Evolutionary conservation across 2,113 vertebrate species (phyloP).

Genomic region (Tragelaphus imberbis): DNA sequence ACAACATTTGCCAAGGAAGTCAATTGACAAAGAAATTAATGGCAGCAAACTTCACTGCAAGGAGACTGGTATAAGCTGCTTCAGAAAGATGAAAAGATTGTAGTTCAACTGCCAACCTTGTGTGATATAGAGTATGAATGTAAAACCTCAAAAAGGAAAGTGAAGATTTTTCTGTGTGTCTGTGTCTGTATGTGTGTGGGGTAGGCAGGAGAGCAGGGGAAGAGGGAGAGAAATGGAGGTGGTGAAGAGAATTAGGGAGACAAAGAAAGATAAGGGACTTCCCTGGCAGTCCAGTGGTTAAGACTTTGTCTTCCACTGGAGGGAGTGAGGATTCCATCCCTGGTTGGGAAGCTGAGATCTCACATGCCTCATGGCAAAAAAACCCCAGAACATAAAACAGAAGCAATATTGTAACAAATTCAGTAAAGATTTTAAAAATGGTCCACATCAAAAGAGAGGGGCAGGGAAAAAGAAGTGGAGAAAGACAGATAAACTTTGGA

Average conservation of each 20-base stretch:
- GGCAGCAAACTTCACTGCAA: background rate
- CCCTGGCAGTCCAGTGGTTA: background rate
- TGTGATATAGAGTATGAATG: background rate
- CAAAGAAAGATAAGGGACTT: background rate
- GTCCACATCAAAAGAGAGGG: background rate
- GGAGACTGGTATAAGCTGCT: background rate
- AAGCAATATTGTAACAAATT: background rate
- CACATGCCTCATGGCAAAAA: background rate
- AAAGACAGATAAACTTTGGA: background rate
- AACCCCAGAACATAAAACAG: background rate
- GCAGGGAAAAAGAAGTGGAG: background rate
- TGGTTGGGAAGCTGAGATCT: background rate
- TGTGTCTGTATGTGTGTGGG: background rate
- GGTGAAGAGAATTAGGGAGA: background rate
- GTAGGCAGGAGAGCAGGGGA: background rate
- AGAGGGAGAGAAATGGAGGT: background rate
- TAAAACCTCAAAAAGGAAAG: background rate
- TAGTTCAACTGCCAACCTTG: background rate
- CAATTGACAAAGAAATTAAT: background rate
- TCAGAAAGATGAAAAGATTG: background rate
- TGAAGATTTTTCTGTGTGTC: background rate
- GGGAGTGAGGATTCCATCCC: background rate
- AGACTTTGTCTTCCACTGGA: background rate
- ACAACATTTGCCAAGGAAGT: conserved; percentile 27
- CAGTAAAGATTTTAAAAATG: background rate